A percentile compares a stretch with the other conserved stretches of the same genome.
phyloP scores from a whole-genome alignment of 2,113 vertebrate species.

The Crocuta crocuta region DNA sequence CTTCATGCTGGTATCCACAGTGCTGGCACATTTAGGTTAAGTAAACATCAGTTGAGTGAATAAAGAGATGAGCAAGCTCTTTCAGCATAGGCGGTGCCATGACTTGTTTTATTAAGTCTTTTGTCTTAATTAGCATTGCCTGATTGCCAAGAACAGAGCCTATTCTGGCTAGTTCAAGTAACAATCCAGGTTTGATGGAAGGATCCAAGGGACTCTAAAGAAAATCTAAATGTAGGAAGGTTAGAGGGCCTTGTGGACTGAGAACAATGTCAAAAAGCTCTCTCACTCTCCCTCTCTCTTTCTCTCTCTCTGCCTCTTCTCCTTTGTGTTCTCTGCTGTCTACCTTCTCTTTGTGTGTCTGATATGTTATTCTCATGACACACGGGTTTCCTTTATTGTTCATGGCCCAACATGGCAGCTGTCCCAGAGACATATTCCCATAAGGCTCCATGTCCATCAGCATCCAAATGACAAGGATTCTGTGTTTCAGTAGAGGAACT shows the following conservation, averaged over 20 bases:
- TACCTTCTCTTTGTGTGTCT: background rate
- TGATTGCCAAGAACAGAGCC: slow-evolving; percentile 3
- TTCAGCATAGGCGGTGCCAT: background rate
- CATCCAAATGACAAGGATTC: background rate
- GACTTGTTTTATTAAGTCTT: slow-evolving; percentile 49
- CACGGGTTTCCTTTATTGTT: background rate
- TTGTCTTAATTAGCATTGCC: slow-evolving; percentile 63
- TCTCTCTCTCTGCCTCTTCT: background rate
- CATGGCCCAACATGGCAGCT: background rate
- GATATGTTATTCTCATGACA: background rate
- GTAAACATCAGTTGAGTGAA: slow-evolving; percentile 33
- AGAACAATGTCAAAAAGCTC: background rate
- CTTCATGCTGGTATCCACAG: background rate
- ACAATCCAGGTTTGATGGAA: slow-evolving; percentile 38
- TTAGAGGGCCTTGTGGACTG: background rate
- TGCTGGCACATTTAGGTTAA: background rate
- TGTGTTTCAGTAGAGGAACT: background rate
- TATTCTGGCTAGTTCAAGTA: background rate
- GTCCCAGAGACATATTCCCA: background rate
- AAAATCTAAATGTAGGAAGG: background rate
- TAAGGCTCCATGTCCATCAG: background rate
- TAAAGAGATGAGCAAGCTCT: background rate
- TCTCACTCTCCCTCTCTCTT: background rate
- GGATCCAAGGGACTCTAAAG: background rate
- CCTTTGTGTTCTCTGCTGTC: background rate